A percentile compares a stretch with the other conserved stretches of the same genome.
These are phyloP conservation scores for Sinohyriopsis cumingii DNA, from an alignment of 2,888 invertebrate species.

Conservation along the genomic window DNA sequence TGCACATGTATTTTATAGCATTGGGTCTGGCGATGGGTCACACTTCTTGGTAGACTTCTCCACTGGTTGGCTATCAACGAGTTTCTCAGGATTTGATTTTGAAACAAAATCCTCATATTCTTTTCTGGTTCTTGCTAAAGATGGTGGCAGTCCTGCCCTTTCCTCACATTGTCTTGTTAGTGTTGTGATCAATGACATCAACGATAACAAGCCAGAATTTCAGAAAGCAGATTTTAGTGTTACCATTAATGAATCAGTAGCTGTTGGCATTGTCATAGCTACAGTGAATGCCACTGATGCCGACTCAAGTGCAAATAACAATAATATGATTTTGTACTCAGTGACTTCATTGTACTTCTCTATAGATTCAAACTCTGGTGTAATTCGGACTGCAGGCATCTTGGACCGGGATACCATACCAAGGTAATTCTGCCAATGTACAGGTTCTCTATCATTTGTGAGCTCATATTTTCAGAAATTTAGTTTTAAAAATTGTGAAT, in stretches of 20 bases:
- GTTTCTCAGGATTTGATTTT: neutral
- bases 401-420: neutral
- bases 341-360: conserved; percentile 1
- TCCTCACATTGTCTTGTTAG: neutral
- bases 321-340: conserved; percentile 15
- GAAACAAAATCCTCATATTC: neutral
- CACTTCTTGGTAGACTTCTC: neutral
- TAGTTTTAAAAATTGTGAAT: too few relatives aligned
- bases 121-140: neutral
- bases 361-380: neutral
- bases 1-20: too few relatives aligned
- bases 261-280: conserved; percentile 27
- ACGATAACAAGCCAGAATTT: conserved; percentile 45
- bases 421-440: neutral
- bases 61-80: neutral
- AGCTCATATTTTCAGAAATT: too few relatives aligned
- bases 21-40: neutral
- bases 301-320: conserved; percentile 43
- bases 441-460: too few relatives aligned
- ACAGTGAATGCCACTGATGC: conserved; percentile 49
- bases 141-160: neutral
- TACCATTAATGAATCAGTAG: conserved; percentile 36
- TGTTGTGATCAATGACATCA: conserved; percentile 12
- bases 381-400: neutral
- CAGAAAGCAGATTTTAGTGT: conserved; percentile 13